Conservation (phyloP, 2,113 vertebrate genomes). For the Cervus canadensis region DNA sequence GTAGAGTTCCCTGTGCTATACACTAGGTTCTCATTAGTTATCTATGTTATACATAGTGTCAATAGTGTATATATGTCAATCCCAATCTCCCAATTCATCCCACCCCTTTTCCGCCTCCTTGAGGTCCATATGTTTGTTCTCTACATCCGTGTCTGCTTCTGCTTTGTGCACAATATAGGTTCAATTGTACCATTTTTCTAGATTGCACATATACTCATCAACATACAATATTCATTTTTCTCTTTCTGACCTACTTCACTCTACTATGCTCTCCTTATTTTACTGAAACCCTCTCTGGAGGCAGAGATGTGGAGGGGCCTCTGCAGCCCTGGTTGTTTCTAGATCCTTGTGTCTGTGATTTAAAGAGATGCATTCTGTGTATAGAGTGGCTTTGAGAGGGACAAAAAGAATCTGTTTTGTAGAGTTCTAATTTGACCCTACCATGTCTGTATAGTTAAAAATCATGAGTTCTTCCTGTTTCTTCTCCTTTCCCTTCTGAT, state of each 20-base stretch:
- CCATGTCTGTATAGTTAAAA: neutral
- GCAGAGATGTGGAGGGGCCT: neutral
- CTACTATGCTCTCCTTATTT: neutral
- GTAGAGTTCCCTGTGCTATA: neutral
- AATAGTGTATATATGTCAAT: neutral
- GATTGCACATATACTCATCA: neutral
- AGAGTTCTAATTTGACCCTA: neutral
- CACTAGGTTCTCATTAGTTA: neutral
- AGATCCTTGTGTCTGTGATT: neutral
- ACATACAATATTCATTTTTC: neutral
- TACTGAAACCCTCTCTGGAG: neutral
- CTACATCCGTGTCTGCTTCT: neutral
- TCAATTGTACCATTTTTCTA: neutral
- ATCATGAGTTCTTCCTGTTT: neutral
- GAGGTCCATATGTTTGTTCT: neutral
- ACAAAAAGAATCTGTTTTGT: neutral
- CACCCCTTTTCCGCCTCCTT: neutral
- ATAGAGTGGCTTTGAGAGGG: neutral
- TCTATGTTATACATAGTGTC: neutral
- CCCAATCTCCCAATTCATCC: neutral
- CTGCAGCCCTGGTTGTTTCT: neutral
- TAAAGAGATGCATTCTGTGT: neutral
- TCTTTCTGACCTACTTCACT: neutral
- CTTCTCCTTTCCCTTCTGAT: neutral
- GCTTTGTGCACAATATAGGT: neutral